phyloP scores from a whole-genome alignment of 1,140 invertebrate species.

The Hormaphis cornu region DNA sequence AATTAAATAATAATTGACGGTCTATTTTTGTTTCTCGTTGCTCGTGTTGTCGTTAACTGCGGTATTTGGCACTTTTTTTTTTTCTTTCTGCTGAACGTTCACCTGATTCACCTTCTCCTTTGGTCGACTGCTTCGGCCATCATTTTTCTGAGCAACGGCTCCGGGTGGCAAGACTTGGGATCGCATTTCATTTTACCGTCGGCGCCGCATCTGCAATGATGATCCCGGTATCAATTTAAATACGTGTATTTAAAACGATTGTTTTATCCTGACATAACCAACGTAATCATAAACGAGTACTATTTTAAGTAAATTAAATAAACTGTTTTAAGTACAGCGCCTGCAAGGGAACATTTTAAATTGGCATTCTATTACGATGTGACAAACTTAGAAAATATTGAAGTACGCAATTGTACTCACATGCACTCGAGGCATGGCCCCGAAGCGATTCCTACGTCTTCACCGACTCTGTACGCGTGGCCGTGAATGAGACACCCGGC shows the following conservation, averaged over 20 bases:
- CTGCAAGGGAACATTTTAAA: neutral
- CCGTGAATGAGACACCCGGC: conserved; percentile 76
- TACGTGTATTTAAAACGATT: too few species aligned
- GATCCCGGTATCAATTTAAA: too few species aligned
- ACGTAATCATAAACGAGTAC: conserved; percentile 11
- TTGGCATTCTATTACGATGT: neutral
- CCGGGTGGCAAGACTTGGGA: conserved; percentile 73
- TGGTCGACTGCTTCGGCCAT: conserved; percentile 63
- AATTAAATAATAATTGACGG: conserved; percentile 14
- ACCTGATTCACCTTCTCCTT: conserved; percentile 58
- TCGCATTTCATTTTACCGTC: conserved; percentile 89
- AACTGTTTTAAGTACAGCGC: neutral
- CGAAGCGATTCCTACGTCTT: conserved; percentile 69
- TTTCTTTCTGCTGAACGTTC: too few species aligned
- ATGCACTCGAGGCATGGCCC: conserved; percentile 85
- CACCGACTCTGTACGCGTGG: conserved; percentile 69
- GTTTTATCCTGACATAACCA: too few species aligned
- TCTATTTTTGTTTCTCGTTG: conserved; percentile 21
- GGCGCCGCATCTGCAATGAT: conserved; percentile 65
- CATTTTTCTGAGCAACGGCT: conserved; percentile 79
- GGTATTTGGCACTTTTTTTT: conserved; percentile 13
- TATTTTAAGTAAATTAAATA: conserved; percentile 28
- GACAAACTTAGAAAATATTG: neutral
- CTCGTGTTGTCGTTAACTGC: conserved; percentile 1
- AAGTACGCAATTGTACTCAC: conserved; percentile 52